Conservation (phyloP, 1,140 invertebrate genomes). For the Papilio machaon region DNA sequence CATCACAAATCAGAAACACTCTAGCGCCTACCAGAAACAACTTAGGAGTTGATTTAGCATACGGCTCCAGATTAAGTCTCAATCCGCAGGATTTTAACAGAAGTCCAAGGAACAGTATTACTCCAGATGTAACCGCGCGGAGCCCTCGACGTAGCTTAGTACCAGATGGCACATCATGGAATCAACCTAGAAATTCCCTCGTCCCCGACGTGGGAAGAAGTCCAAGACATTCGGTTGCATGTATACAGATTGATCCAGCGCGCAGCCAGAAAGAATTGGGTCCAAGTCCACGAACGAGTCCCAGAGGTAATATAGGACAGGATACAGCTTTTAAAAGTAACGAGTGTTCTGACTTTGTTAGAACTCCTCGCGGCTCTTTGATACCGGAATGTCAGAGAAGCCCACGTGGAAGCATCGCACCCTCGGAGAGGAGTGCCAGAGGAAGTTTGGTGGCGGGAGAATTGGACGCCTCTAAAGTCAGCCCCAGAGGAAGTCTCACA, state of each 20-base stretch:
- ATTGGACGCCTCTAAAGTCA: constrained; percentile 76
- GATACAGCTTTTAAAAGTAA: constrained; percentile 75
- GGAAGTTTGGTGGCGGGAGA: constrained; percentile 81
- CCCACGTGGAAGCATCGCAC: constrained; percentile 83
- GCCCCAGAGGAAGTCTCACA: constrained; percentile 83
- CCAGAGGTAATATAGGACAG: constrained; percentile 83
- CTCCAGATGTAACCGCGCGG: constrained; percentile 80
- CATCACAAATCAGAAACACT: constrained; percentile 76
- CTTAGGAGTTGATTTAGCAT: constrained; percentile 82
- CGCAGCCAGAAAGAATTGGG: constrained; percentile 85
- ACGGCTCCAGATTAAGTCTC: constrained; percentile 82
- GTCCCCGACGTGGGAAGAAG: constrained; percentile 80
- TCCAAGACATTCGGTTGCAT: constrained; percentile 83
- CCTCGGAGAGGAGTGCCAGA: constrained; percentile 75
- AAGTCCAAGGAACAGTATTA: constrained; percentile 85
- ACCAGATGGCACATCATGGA: constrained; percentile 82
- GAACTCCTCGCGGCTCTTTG: constrained; percentile 85
- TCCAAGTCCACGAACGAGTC: constrained; percentile 81
- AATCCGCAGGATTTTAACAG: constrained; percentile 84
- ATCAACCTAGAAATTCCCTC: constrained; percentile 76
- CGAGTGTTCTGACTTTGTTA: constrained; percentile 73
- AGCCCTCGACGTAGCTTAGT: constrained; percentile 84
- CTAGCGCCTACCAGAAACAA: constrained; percentile 84
- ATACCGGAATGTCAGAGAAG: constrained; percentile 82
- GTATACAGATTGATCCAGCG: constrained; percentile 76